phyloP scores from a whole-genome alignment of 2,797 vertebrate species.

The Synanceia verrucosa region DNA sequence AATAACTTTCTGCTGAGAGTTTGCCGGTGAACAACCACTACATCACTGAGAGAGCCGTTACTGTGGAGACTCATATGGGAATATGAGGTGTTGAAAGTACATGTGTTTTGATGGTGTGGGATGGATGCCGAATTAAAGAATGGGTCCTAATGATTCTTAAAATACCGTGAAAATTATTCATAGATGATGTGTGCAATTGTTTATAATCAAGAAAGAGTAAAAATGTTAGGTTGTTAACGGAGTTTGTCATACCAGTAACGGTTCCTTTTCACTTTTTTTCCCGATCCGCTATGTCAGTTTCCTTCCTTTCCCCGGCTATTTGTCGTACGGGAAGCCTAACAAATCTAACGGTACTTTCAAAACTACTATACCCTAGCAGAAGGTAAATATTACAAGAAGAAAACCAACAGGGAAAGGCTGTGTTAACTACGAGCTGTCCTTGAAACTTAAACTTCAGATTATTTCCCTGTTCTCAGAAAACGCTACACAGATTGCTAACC shows the following conservation, averaged over 20 bases:
- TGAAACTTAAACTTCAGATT: not conserved
- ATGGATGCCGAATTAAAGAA: conserved; percentile 2
- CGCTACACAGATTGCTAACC: conserved; percentile 14
- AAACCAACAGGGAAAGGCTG: accelerated
- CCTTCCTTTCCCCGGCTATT: not conserved
- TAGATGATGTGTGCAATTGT: accelerated
- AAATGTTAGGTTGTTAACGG: not conserved
- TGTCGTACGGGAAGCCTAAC: not conserved
- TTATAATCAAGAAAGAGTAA: not conserved
- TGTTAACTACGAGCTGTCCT: not conserved
- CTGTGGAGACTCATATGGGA: too few relatives aligned
- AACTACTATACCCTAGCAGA: not conserved
- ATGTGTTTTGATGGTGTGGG: not conserved
- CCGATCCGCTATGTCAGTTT: conserved; percentile 23
- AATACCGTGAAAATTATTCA: accelerated
- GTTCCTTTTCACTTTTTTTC: not conserved
- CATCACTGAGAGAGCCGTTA: too few relatives aligned
- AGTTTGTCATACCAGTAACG: not conserved
- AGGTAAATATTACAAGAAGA: accelerated
- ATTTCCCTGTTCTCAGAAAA: not conserved
- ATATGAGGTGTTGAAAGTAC: not conserved
- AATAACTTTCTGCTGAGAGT: not conserved
- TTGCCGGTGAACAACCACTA: too few relatives aligned
- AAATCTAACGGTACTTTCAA: not conserved
- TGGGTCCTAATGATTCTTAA: accelerated